Conservation (phyloP, 2,113 vertebrate genomes). For the Phalacrocorax carbo region DNA sequence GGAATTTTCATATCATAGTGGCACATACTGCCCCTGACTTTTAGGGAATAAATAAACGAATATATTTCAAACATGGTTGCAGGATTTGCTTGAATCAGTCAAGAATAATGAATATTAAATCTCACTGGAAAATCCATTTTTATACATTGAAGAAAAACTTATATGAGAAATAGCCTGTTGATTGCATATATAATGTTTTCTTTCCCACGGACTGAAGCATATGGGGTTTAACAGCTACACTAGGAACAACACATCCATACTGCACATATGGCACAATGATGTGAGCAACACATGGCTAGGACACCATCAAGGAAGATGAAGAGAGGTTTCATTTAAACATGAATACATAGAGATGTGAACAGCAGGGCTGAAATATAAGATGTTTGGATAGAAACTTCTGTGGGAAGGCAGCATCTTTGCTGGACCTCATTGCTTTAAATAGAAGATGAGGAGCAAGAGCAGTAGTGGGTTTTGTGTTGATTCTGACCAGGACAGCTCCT, state of each 20-base stretch:
- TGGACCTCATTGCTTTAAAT: background rate
- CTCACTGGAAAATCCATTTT: background rate
- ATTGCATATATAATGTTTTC: background rate
- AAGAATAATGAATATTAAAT: background rate
- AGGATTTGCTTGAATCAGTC: background rate
- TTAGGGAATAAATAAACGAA: background rate
- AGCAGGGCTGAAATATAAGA: background rate
- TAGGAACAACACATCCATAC: conserved; percentile 44
- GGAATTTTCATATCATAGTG: background rate
- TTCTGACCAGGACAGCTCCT: background rate
- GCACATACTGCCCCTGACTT: background rate
- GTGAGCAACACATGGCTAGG: conserved; percentile 42
- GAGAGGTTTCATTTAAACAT: conserved; percentile 19
- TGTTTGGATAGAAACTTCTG: background rate
- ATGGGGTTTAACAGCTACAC: conserved; percentile 39
- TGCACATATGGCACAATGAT: conserved; percentile 57
- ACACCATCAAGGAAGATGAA: conserved; percentile 27
- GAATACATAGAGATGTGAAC: background rate
- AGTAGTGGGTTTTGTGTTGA: background rate
- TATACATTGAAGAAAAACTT: background rate
- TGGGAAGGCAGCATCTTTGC: background rate
- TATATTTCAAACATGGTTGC: background rate
- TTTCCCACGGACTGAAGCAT: conserved; percentile 26
- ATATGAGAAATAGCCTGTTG: background rate
- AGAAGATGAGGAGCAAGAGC: background rate